Base-by-base conservation (phyloP, 2,888 invertebrate species). In the Drosophila dives region DNA sequence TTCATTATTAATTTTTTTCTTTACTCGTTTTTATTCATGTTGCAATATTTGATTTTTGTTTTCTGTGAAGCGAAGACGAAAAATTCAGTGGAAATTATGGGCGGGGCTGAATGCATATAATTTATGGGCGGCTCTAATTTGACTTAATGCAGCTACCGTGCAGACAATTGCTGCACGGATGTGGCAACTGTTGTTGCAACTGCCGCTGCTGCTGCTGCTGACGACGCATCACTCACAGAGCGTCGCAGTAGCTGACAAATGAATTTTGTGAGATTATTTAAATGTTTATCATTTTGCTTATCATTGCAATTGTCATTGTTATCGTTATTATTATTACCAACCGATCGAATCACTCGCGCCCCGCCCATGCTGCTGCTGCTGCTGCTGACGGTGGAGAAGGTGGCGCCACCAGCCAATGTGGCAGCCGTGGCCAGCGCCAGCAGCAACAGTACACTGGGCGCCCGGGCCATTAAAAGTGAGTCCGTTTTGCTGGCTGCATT, bases 401-500 rank as follows among this genome's bases (percentile, higher is more conserved):
- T 45, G 45, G 45, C 56, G 70, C 72, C 80, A 75, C 90, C 85
- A 50, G 83, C 88, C 64, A 81, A 77, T 55, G 81, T 83, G 61
- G 81, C 77, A 33, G 83, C 75, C 49, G 84, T 72, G 79, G 86
- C 81, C 80, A 88, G 79, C 62, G 84, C 80, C 62, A 89, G 75
- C 75, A 91, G 70, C 77, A 91, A 75, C 75, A 91, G 74, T 62
- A 80, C 74, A 73, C 81, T 80, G 45, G 91, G 91, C 71, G 90
- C 90, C 69, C 86, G 82, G 71, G 80, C 86, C 72, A 81, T 73
- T 36, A 87, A 75, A 56, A 84, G 74, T 80, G 92, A 86, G 62
- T 92, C 91, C 91, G 92, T 81, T 80, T 87, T 89, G 82, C 86
- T 92, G 90, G 93, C 93, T 93, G 93, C 93, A 86, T 92, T 92